Percentiles rank a stretch among this genome's conserved stretches.
phyloP scores from a whole-genome alignment of 2,797 vertebrate genomes.

The Microchirus variegatus region DNA sequence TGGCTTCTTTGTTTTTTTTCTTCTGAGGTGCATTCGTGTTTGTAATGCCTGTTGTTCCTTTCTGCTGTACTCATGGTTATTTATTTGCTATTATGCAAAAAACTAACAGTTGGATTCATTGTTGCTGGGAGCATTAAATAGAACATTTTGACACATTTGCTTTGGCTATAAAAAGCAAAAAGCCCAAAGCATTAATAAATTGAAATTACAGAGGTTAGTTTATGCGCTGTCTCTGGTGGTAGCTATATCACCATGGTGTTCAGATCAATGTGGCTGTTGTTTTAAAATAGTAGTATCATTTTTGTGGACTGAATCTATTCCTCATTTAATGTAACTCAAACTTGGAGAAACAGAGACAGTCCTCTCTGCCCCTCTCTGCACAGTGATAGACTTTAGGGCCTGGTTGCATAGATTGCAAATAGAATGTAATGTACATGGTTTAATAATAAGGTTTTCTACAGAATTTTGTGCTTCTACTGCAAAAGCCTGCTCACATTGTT shows the following conservation, averaged over 20 bases:
- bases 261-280: constrained; percentile 1
- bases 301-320: constrained; percentile 27
- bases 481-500: no score
- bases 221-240: not conserved
- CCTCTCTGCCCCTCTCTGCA: constrained; percentile 39
- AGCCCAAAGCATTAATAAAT: not conserved
- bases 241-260: not conserved
- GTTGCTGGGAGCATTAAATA: constrained; percentile 2
- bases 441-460: constrained; percentile 6
- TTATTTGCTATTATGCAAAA: not conserved
- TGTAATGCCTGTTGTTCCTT: not conserved
- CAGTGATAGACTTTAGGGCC: constrained; percentile 4
- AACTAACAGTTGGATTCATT: not conserved
- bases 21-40: not conserved
- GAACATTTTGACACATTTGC: not conserved
- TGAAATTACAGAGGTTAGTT: constrained; percentile 1
- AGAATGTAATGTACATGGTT: constrained; percentile 4
- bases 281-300: constrained; percentile 7
- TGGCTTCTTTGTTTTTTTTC: not conserved
- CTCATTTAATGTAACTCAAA: constrained; percentile 26
- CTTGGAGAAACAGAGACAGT: constrained; percentile 32
- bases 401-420: constrained; percentile 2
- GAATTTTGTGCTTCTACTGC: not conserved
- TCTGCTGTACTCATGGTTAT: not conserved
- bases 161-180: not conserved